Conservation (phyloP, 2,888 invertebrate genomes). For the Nomada flava region DNA sequence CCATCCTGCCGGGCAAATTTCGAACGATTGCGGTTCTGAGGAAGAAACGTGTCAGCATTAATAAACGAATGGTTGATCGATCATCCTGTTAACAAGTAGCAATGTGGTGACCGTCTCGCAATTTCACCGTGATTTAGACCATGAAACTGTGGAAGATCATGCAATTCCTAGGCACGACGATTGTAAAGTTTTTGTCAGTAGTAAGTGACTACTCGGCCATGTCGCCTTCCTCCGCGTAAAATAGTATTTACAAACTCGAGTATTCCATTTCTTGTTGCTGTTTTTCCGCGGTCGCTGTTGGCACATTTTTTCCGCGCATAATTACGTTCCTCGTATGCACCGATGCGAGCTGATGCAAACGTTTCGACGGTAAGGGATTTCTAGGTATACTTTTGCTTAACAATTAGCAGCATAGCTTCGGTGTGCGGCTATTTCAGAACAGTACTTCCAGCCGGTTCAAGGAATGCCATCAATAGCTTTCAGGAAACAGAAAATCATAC, state of each 20-base stretch:
- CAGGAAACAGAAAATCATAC: background rate
- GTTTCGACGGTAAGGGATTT: background rate
- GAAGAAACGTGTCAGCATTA: slow-evolving; percentile 61
- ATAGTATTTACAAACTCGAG: slow-evolving; percentile 26
- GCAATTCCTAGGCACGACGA: slow-evolving; percentile 32
- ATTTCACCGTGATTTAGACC: slow-evolving; percentile 11
- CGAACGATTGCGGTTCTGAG: too few species aligned
- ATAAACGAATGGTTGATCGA: background rate
- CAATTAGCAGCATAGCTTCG: background rate
- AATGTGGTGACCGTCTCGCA: background rate
- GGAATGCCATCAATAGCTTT: background rate
- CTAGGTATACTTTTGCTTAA: background rate
- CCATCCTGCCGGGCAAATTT: background rate
- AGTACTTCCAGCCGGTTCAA: background rate
- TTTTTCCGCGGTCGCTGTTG: slow-evolving; percentile 22
- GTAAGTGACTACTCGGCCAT: slow-evolving; percentile 9
- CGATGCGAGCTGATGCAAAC: slow-evolving; percentile 9
- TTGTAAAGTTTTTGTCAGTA: slow-evolving; percentile 39
- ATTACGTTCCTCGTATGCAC: slow-evolving; percentile 22
- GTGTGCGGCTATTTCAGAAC: background rate
- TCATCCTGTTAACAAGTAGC: background rate
- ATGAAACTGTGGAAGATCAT: slow-evolving; percentile 5
- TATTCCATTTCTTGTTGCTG: slow-evolving; percentile 22
- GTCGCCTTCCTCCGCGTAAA: slow-evolving; percentile 35
- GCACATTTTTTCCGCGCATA: slow-evolving; percentile 8